Base-by-base conservation (phyloP, 2,113 vertebrate species). In the Polypterus senegalus region DNA sequence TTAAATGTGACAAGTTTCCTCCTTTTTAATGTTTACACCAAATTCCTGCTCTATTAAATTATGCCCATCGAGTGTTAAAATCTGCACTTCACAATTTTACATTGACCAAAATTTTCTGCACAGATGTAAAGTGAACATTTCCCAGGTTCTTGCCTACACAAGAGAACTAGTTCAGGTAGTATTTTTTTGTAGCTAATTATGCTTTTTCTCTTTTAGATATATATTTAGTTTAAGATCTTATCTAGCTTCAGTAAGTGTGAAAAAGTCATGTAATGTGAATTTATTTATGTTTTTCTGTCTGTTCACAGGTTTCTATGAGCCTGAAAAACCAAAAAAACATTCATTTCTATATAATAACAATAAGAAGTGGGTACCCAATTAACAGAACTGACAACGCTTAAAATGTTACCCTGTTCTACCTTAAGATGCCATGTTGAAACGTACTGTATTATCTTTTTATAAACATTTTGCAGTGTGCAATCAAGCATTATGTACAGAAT, bases 281-380 rank as follows among this genome's bases (percentile, higher is more conserved):
- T 49, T 47, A 27, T 27, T 27, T 59, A 52, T 58, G 11, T 3
- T n/a, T 5, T 6, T 6, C 45, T 63, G n/a, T 47, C 43, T 62
- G 58, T 3, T 55, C 65, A 6, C 57, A 90, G 89, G 84, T 53
- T 71, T 77, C 0, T 87, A 83, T 65, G 64, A 75, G n/a, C 81
- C 85, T 0, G 66, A 66, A 3, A 57, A 70, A 4, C 66, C 61
- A 0, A 54, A 76, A 56, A 88, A 87, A 67, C 63, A 69, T 46
- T 87, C 86, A 2, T 89, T 86, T 70, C 72, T 83, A 57, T 82
- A 76, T 79, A 84, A 83, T 0, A 57, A 63, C 3, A 46, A 69
- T 57, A 77, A 77, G n/a, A 78, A 81, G 51, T 77, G 81, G 89
- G 66, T 86, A 59, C 85, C 76, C 0, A 75, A 11, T 0, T 86